phyloP scores from a whole-genome alignment of 1,140 invertebrate species.

The Procambarus clarkii region DNA sequence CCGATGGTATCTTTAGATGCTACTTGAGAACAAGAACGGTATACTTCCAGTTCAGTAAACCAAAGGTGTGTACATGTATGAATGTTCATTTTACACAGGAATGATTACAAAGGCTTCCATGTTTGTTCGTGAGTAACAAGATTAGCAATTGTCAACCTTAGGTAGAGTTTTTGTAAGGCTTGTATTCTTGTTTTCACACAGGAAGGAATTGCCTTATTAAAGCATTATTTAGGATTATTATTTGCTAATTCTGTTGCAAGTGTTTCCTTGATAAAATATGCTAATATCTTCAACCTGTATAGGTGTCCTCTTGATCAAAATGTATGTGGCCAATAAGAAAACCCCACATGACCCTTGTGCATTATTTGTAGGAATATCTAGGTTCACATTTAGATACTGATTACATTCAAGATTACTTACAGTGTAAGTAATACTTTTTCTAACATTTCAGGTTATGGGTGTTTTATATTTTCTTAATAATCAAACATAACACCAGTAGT shows the following conservation, averaged over 20 bases:
- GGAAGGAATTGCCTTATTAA: conserved; percentile 2
- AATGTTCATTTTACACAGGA: conserved; percentile 13
- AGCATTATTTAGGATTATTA: neutral
- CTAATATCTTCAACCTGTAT: neutral
- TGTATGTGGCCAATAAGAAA: neutral
- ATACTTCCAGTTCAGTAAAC: neutral
- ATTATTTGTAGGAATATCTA: conserved; percentile 13
- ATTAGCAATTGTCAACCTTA: conserved; percentile 3
- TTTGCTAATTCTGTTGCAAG: neutral
- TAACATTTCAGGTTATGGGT: conserved; percentile 27
- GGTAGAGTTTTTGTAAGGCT: neutral
- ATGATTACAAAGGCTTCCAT: conserved; percentile 40
- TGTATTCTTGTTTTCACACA: neutral
- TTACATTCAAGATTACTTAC: conserved; percentile 18
- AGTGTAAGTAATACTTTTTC: conserved; percentile 30
- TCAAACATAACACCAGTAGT: conserved; percentile 31
- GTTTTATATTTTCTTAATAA: conserved; percentile 42
- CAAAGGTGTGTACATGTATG: neutral
- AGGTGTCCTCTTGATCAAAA: conserved; percentile 25
- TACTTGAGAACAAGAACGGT: neutral
- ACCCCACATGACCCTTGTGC: conserved; percentile 10
- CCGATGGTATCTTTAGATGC: neutral
- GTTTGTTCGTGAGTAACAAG: conserved; percentile 9
- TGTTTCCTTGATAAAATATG: neutral
- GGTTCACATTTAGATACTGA: conserved; percentile 4